Conservation (phyloP, 53 echinoderm and acorn worm genomes). For the Zoroaster sp. region DNA sequence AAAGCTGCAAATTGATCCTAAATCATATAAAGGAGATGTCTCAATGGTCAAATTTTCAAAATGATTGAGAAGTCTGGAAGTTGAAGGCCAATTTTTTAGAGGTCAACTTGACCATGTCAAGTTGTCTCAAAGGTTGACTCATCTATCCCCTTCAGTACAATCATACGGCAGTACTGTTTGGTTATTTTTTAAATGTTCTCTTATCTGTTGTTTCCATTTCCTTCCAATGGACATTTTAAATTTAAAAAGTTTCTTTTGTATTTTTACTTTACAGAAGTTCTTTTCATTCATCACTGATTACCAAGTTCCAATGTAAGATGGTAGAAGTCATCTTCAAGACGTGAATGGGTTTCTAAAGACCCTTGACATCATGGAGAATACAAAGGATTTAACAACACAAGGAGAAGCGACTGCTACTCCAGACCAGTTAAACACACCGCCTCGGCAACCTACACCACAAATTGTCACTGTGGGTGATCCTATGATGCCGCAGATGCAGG, state of each 20-base stretch:
- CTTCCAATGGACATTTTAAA: too few relatives aligned
- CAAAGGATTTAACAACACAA: not conserved
- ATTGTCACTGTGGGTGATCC: not conserved
- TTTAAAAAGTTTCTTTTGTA: not conserved
- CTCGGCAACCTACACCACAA: not conserved
- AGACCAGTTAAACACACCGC: not conserved
- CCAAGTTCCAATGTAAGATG: not conserved
- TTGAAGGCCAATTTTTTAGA: too few relatives aligned
- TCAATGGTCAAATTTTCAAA: too few relatives aligned
- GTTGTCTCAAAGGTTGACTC: too few relatives aligned
- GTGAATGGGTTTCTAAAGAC: not conserved
- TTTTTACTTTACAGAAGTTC: not conserved
- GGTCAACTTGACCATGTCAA: too few relatives aligned
- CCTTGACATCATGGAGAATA: not conserved
- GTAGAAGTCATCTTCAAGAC: not conserved
- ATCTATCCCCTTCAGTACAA: too few relatives aligned
- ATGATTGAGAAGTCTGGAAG: too few relatives aligned
- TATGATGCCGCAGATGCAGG: constrained; percentile 11
- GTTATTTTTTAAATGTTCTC: too few relatives aligned
- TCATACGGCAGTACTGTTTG: too few relatives aligned
- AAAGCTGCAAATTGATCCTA: too few relatives aligned
- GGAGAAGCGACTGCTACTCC: not conserved
- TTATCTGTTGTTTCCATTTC: too few relatives aligned
- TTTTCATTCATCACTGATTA: not conserved
- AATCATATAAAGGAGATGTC: too few relatives aligned